Evolutionary conservation across 1,140 invertebrate species (phyloP).

Genomic region (Lepidurus couesii): DNA sequence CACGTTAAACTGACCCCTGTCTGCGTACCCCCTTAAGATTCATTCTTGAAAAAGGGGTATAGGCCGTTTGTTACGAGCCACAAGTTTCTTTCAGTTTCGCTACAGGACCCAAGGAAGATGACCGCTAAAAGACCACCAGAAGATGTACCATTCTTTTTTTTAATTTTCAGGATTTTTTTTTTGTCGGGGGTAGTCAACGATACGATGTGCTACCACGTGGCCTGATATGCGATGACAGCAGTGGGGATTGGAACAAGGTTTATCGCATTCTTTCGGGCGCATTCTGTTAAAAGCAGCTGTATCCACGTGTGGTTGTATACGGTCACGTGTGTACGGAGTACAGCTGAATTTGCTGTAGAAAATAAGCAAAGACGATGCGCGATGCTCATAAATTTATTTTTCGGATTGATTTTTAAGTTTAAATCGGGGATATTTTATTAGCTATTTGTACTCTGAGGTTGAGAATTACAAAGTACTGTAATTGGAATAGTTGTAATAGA

Average conservation of each 20-base stretch:
- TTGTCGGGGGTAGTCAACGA: too few species aligned
- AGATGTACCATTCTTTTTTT: too few species aligned
- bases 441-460: too few species aligned
- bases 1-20: slow-evolving; percentile 13
- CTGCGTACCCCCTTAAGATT: neutral
- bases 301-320: neutral
- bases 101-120: too few species aligned
- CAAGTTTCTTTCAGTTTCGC: too few species aligned
- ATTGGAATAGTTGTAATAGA: too few species aligned
- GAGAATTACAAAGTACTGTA: too few species aligned
- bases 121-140: too few species aligned
- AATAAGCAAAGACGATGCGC: neutral
- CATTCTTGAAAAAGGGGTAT: neutral
- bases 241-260: slow-evolving; percentile 18
- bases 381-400: too few species aligned
- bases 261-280: neutral
- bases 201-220: neutral
- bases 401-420: too few species aligned
- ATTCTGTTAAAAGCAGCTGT: neutral
- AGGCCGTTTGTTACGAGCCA: neutral
- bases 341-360: neutral
- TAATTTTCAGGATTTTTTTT: too few species aligned
- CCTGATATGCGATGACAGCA: neutral
- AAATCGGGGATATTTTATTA: too few species aligned
- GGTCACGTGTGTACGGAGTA: neutral